Evolutionary conservation across 35 echinoderm and acorn worm genomes (phyloP).

Genomic region (Apostichopus parvimensis): DNA sequence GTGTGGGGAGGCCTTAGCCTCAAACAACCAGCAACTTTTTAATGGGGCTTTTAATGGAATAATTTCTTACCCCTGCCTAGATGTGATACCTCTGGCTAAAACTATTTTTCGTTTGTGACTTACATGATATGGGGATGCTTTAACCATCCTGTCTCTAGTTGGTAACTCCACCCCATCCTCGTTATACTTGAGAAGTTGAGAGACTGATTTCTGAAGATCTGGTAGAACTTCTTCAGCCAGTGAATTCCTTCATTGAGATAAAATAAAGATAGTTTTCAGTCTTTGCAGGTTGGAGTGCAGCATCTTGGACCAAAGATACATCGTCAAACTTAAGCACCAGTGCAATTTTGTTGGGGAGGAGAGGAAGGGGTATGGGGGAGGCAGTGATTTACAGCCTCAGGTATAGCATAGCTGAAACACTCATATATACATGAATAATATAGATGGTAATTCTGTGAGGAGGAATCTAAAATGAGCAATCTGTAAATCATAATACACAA

Average conservation of each 20-base stretch:
- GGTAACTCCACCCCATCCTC: constrained; percentile 25
- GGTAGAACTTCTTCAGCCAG: constrained; percentile 61
- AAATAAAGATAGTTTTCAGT: constrained; percentile 18
- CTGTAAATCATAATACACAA: too few relatives aligned
- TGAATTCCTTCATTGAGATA: constrained; percentile 46
- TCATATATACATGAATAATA: not conserved
- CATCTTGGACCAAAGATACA: not conserved
- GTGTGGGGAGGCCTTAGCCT: too few relatives aligned
- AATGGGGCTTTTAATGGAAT: too few relatives aligned
- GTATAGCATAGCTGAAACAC: not conserved
- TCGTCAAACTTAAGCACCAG: not conserved
- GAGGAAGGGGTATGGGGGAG: not conserved
- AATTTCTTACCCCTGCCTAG: too few relatives aligned
- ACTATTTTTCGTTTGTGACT: not conserved
- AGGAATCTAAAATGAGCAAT: too few relatives aligned
- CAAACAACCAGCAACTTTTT: too few relatives aligned
- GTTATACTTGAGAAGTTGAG: constrained; percentile 39
- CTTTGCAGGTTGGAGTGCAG: not conserved
- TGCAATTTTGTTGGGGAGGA: too few relatives aligned
- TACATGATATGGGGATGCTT: constrained; percentile 44
- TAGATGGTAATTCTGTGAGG: not conserved
- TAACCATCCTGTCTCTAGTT: constrained; percentile 32
- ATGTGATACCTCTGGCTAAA: too few relatives aligned
- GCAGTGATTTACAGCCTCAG: not conserved
- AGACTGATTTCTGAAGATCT: constrained; percentile 65